phyloP scores from a whole-genome alignment of 2,888 invertebrate genomes.

The Cephus pygmeus region DNA sequence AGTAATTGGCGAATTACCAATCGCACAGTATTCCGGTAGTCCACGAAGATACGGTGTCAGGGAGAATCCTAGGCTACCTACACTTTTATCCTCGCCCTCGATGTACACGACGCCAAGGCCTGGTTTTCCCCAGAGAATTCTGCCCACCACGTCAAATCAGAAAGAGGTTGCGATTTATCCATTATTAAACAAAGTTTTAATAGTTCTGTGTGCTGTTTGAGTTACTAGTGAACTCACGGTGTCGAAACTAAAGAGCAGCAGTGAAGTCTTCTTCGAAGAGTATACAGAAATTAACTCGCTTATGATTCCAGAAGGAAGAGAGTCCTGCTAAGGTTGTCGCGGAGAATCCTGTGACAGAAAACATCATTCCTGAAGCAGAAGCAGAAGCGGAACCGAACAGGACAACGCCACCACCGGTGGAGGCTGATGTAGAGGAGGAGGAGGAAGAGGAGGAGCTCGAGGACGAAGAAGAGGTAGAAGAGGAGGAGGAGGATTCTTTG shows the following conservation, averaged over 20 bases:
- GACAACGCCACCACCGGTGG: constrained; percentile 9
- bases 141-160: constrained; percentile 64
- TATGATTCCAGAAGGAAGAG: constrained; percentile 51
- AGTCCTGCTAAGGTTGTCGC: constrained; percentile 48
- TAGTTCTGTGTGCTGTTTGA: background rate
- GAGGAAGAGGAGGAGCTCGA: constrained; percentile 29
- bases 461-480: constrained; percentile 26
- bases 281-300: background rate
- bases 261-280: background rate
- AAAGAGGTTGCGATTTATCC: constrained; percentile 45
- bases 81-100: constrained; percentile 73
- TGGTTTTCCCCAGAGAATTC: constrained; percentile 83
- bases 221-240: background rate
- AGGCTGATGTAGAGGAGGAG: constrained; percentile 34
- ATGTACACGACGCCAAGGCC: constrained; percentile 81
- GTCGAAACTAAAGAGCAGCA: background rate
- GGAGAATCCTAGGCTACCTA: constrained; percentile 70
- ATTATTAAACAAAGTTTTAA: background rate
- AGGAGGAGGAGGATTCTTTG: constrained; percentile 38
- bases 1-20: constrained; percentile 87
- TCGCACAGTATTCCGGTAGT: constrained; percentile 92
- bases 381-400: constrained; percentile 35
- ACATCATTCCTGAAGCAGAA: constrained; percentile 39
- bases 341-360: constrained; percentile 53
- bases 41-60: constrained; percentile 83